Evolutionary conservation across 2,888 invertebrate species (phyloP).

Genomic region (Metacarcinus magister): DNA sequence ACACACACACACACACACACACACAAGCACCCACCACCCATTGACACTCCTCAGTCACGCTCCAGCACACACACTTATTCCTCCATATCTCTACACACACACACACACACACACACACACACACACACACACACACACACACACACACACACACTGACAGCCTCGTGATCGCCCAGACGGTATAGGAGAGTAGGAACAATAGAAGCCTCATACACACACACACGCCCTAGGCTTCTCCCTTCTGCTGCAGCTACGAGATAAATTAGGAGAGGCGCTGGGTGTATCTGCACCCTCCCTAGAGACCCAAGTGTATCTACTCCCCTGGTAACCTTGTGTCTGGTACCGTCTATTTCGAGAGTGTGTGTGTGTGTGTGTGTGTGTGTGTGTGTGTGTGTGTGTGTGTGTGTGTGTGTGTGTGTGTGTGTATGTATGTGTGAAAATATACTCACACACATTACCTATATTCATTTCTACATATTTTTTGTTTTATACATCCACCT

Average conservation of each 20-base stretch:
- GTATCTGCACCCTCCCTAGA: background rate
- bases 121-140: conserved; percentile 28
- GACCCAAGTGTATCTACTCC: background rate
- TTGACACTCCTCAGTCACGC: background rate
- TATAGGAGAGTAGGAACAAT: conserved; percentile 20
- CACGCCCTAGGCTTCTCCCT: background rate
- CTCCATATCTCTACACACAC: background rate
- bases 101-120: background rate
- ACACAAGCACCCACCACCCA: too few species aligned
- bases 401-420: conserved; percentile 14
- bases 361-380: background rate
- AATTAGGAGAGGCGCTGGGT: background rate
- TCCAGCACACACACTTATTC: background rate
- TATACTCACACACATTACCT: background rate
- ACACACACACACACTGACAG: background rate
- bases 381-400: conserved; percentile 26
- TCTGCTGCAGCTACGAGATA: conserved; percentile 36
- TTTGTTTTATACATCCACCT: background rate
- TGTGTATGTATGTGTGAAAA: background rate
- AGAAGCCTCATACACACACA: background rate
- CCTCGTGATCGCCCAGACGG: background rate
- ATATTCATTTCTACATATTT: background rate
- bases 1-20: conserved; percentile 15
- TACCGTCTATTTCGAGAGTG: background rate
- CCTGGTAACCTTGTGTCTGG: background rate